Percentiles rank a stretch among this genome's conserved stretches.
phyloP scores from a whole-genome alignment of 1,140 invertebrate genomes.

The Philotrypesis tridentata region DNA sequence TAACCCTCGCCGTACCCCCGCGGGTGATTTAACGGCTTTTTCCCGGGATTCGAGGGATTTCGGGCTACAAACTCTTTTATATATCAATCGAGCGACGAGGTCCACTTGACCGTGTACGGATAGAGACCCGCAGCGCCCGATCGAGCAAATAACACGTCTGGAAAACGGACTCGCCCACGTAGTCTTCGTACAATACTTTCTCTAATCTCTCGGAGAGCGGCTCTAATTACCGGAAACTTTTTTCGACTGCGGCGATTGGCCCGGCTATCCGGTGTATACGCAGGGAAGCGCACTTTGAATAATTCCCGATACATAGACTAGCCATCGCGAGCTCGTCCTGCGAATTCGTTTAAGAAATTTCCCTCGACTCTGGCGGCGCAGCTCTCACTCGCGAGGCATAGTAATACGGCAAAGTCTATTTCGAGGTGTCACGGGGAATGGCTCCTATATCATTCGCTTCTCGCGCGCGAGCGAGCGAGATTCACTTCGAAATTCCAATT shows the following conservation, averaged over 20 bases:
- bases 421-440: constrained; percentile 63
- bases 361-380: too few species aligned
- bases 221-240: too few species aligned
- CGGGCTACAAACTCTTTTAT: constrained; percentile 63
- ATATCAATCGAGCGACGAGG: constrained; percentile 62
- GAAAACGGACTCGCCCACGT: neutral
- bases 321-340: constrained; percentile 47
- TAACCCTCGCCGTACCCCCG: constrained; percentile 63
- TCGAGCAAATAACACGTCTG: neutral
- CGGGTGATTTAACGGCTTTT: constrained; percentile 68
- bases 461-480: too few species aligned
- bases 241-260: neutral
- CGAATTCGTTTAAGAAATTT: constrained; percentile 58
- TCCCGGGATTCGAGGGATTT: constrained; percentile 57
- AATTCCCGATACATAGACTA: constrained; percentile 62
- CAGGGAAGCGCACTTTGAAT: constrained; percentile 46
- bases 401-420: constrained; percentile 65
- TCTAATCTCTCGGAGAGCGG: too few species aligned
- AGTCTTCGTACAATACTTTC: too few species aligned
- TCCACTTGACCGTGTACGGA: neutral
- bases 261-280: too few species aligned
- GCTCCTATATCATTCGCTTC: constrained; percentile 63
- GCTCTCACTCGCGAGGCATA: constrained; percentile 52
- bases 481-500: constrained; percentile 65
- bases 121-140: neutral